These are phyloP conservation scores for Strix aluco DNA, from an alignment of 2,113 vertebrate genomes.

Conservation along the genomic window DNA sequence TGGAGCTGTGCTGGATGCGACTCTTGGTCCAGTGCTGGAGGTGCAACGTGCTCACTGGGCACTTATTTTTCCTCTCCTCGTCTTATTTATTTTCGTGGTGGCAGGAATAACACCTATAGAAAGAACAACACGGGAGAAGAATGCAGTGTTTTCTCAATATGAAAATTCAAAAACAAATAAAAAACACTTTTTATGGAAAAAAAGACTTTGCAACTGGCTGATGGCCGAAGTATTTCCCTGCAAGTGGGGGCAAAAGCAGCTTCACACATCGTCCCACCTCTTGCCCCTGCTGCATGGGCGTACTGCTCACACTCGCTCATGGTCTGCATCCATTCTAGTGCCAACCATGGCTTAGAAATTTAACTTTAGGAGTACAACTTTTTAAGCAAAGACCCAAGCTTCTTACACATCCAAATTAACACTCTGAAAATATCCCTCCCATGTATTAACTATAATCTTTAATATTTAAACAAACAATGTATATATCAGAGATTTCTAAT, in stretches of 20 bases:
- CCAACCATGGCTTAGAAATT: not conserved
- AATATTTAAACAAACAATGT: not conserved
- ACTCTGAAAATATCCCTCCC: not conserved
- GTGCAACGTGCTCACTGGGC: accelerated
- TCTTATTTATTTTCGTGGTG: not conserved
- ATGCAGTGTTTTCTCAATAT: not conserved
- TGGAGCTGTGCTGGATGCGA: not conserved
- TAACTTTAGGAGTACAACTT: not conserved
- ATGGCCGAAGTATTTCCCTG: not conserved
- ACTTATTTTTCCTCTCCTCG: not conserved
- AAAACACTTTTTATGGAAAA: not conserved
- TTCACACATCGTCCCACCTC: accelerated
- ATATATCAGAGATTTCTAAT: not conserved
- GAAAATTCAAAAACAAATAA: not conserved
- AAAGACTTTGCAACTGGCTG: not conserved
- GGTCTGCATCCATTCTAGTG: not conserved
- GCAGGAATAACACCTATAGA: not conserved
- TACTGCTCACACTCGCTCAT: not conserved
- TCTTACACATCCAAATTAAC: not conserved
- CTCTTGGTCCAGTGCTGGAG: no score
- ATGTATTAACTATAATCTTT: not conserved
- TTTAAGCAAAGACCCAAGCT: not conserved
- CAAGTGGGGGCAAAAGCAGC: not conserved
- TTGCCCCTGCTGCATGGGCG: not conserved
- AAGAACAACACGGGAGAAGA: not conserved